These are phyloP conservation scores for Eudyptes chrysolophus DNA, from an alignment of 2,113 vertebrate species.

Conservation along the genomic window DNA sequence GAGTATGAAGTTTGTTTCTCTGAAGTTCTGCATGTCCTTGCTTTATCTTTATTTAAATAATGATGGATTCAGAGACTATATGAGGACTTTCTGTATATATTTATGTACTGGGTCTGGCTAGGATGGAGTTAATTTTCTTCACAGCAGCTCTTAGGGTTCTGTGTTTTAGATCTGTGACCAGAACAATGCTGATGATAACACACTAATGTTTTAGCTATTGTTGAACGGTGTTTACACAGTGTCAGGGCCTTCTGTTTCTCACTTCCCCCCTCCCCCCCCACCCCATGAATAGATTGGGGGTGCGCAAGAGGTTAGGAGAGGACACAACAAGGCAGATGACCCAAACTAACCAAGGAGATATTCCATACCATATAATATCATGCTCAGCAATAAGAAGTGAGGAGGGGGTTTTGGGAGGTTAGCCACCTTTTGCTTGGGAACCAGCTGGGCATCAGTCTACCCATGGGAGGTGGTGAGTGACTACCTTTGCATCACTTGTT, in stretches of 20 bases:
- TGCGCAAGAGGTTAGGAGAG: not conserved
- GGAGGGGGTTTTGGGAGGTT: not conserved
- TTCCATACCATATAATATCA: not conserved
- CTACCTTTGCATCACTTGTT: not conserved
- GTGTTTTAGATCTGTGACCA: not conserved
- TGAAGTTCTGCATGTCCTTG: not conserved
- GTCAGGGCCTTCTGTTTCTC: not conserved
- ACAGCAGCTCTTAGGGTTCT: not conserved
- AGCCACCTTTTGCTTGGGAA: not conserved
- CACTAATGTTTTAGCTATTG: not conserved
- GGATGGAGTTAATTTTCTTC: not conserved
- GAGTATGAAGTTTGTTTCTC: not conserved
- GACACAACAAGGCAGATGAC: not conserved
- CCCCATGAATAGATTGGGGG: rapidly evolving
- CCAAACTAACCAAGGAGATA: not conserved
- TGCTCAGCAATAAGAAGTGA: not conserved
- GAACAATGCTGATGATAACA: not conserved
- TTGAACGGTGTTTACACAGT: not conserved
- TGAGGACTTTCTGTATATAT: not conserved
- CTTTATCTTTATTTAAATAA: not conserved
- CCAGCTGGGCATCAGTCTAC: not conserved
- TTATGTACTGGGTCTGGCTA: not conserved
- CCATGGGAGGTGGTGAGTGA: not conserved
- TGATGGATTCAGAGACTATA: not conserved
- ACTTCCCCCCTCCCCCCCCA: not conserved